These are phyloP conservation scores for Heterodera carotae DNA, from an alignment of 1,140 invertebrate species.

Conservation along the genomic window DNA sequence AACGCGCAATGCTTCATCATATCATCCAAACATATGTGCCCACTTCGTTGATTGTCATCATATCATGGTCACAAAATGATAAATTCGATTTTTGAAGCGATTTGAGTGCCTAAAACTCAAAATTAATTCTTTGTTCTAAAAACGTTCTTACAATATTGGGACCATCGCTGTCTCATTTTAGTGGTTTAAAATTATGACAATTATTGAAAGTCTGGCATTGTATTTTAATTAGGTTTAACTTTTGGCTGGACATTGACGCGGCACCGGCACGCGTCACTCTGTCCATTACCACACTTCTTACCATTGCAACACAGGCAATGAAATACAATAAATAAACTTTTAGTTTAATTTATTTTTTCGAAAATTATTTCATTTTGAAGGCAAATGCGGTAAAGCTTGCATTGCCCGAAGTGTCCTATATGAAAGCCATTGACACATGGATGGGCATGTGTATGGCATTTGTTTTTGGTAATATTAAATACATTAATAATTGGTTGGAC, in stretches of 20 bases:
- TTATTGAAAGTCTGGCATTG: not conserved
- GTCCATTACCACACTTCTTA: slow-evolving; percentile 58
- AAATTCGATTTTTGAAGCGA: not conserved
- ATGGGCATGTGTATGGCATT: slow-evolving; percentile 56
- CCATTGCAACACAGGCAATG: slow-evolving; percentile 16
- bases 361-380: slow-evolving; percentile 43
- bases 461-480: slow-evolving; percentile 36
- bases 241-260: slow-evolving; percentile 66
- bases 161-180: too few relatives aligned
- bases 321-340: slow-evolving; percentile 22
- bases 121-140: too few relatives aligned
- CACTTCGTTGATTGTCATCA: slow-evolving; percentile 62
- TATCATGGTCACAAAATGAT: slow-evolving; percentile 53
- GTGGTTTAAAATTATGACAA: not conserved
- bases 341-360: slow-evolving; percentile 20
- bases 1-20: slow-evolving; percentile 63
- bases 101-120: not conserved
- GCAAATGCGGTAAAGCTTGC: slow-evolving; percentile 64
- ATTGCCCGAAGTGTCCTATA: slow-evolving; percentile 62
- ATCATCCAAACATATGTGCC: slow-evolving; percentile 65
- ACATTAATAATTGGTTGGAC: too few relatives aligned
- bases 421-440: slow-evolving; percentile 52
- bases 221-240: slow-evolving; percentile 56
- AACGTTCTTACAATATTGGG: too few relatives aligned
- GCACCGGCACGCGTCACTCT: slow-evolving; percentile 66